phyloP scores from a whole-genome alignment of 2,888 invertebrate species.

The Belgica antarctica region DNA sequence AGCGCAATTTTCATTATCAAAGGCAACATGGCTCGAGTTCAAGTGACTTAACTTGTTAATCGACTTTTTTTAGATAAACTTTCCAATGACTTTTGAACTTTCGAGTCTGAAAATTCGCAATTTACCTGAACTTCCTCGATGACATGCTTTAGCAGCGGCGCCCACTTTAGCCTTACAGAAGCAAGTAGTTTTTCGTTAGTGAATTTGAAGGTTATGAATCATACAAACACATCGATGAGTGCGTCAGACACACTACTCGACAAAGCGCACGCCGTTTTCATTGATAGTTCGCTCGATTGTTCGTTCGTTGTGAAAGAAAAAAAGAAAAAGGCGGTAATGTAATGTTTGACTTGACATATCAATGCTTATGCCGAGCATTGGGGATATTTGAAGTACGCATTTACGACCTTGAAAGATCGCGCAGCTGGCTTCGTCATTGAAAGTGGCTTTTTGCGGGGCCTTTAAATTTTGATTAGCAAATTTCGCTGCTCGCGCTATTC shows the following conservation, averaged over 20 bases:
- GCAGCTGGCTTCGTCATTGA: slow-evolving; percentile 6
- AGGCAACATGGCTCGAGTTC: no score
- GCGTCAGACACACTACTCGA: not conserved
- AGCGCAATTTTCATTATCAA: not conserved
- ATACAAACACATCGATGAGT: not conserved
- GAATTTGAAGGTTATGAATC: slow-evolving; percentile 30
- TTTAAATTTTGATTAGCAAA: no score
- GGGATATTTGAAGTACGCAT: not conserved
- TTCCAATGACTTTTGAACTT: no score
- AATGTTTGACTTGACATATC: slow-evolving; percentile 28
- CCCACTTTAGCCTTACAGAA: not conserved
- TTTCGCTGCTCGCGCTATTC: no score
- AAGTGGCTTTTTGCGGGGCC: not conserved
- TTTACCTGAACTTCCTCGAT: no score
- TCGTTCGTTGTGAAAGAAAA: no score
- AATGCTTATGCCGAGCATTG: slow-evolving; percentile 8
- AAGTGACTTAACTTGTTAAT: no score
- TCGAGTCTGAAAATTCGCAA: no score
- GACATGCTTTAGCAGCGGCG: no score
- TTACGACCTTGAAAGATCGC: slow-evolving; percentile 34
- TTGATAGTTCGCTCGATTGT: not conserved
- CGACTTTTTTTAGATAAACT: no score
- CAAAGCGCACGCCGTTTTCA: not conserved
- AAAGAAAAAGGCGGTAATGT: slow-evolving; percentile 31
- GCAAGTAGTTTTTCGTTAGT: not conserved